These are phyloP conservation scores for Anguilla japonica DNA, from an alignment of 2,113 vertebrate species.

Conservation along the genomic window DNA sequence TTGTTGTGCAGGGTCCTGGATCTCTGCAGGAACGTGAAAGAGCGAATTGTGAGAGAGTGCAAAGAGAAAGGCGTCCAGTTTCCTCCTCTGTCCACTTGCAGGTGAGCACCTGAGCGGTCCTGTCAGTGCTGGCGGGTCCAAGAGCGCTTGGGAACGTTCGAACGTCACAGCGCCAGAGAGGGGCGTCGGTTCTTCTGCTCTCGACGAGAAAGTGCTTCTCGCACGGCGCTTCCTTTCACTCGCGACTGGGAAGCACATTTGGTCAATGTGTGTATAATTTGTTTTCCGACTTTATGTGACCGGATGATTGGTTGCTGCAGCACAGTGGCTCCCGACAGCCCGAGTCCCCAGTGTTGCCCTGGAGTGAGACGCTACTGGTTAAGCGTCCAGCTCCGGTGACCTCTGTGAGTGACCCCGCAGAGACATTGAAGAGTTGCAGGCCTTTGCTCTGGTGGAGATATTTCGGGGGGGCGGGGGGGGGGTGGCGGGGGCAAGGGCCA, in stretches of 20 bases:
- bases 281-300: too few species aligned
- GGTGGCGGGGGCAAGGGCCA: neutral
- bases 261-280: neutral
- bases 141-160: neutral
- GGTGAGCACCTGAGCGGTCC: constrained; percentile 67
- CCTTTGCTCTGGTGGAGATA: constrained; percentile 53
- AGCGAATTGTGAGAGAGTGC: constrained; percentile 88
- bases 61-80: constrained; percentile 97
- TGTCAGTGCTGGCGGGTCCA: neutral
- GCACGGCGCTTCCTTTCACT: neutral
- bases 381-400: constrained; percentile 4
- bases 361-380: neutral
- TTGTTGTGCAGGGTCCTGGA: constrained; percentile 84
- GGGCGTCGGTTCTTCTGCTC: neutral
- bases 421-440: constrained; percentile 46
- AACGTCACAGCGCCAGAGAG: neutral
- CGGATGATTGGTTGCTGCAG: neutral
- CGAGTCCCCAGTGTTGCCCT: neutral
- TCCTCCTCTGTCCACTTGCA: constrained; percentile 88
- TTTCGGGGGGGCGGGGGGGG: constrained; percentile 29
- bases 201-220: neutral
- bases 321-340: neutral
- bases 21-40: constrained; percentile 95
- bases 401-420: constrained; percentile 37
- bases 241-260: neutral